Base-by-base conservation (phyloP, 30 jellyfish, hydroid and myxozoan species). In the Mastigias papua region DNA sequence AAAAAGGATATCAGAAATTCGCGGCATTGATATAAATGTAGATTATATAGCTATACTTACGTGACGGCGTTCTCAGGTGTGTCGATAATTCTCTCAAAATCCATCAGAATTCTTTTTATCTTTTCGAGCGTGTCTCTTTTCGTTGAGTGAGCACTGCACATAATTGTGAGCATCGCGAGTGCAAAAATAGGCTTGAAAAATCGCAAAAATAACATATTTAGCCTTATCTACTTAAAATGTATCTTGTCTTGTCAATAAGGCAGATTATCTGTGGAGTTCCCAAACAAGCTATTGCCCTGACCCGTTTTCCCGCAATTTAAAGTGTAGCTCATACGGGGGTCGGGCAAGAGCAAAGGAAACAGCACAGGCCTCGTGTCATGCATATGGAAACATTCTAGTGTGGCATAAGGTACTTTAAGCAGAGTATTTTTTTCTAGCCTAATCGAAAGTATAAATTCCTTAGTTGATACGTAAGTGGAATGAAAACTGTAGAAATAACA, bases 21-120 rank as follows among this genome's bases (percentile, higher is more conserved):
- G 67, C 2, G 23, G 67, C 25, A 54, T 10, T 54, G 67, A 54
- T 19, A 54, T 19, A 19, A 11, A 54, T 10, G 17, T 5, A 54
- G 17, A 54, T 54, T 25, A 25, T 4, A 27, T 63, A n/a, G n/a
- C 23, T 63, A 1, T 26, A 63, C 74, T 63, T 63, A 63, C 77
- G 25, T 5, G n/a, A 25, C 33, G 32, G 6, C 34, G 27, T 50
- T 49, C 60, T 51, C 67, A 62, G 67, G 66, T 21, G 15, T 34
- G 77, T 77, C 57, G 88, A 77, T 54, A 19, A 58, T 20, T 54
- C 42, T 60, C 35, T 77, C 88, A 17, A 77, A 57, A 28, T 77
- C 88, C 60, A 37, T 34, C 21, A 77, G 77, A 54, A 77, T 77
- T 48, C 77, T 77, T 51, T 58, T 77, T 21, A 77, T 77, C 76